Base-by-base conservation (phyloP, 1,140 invertebrate species). In the Papilio machaon region DNA sequence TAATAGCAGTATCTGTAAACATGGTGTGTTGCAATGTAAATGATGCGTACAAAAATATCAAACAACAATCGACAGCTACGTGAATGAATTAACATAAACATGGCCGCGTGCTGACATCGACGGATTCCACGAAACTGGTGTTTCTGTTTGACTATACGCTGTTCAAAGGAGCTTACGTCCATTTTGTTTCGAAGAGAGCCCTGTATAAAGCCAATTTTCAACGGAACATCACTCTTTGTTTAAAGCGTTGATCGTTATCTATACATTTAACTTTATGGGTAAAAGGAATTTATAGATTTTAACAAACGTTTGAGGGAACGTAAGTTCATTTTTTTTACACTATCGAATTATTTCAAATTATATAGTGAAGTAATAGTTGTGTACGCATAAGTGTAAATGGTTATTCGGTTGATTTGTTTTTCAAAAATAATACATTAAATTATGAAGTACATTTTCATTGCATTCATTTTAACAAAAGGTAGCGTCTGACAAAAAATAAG, bases 11-110 rank as follows among this genome's bases (percentile, higher is more conserved):
- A n/a, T 58, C 6, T 19, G 2, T 64, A 30, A 8, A 11, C 30
- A 64, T 64, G 11, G 13, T 64, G 9, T 30, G 19, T 64, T 67
- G 64, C 23, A 67, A 67, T 67, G 64, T 35, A 67, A 67, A 67
- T 67, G 64, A 35, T 67, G 64, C 64, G 23, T 67, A 67, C 64
- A 67, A 67, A 67, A 67, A 67, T 52, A 76, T 52, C 74, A 30
- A 75, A 52, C 82, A 83, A 83, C 70, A 83, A 83, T 81, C 80
- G 83, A 76, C 49, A 79, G 77, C 73, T 82, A 78, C 81, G 80
- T 80, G 80, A 79, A 87, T 88, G 87, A 86, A 88, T 89, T 88
- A 85, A 82, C 85, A 87, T 89, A 83, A 85, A 89, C 77, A 85
- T 83, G 82, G 67, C 80, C 58, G 58, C 35, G 58, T 73, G 80